Percentiles rank a stretch among this genome's conserved stretches.
phyloP scores from a whole-genome alignment of 2,888 invertebrate genomes.

The Invenusta paracnida region DNA sequence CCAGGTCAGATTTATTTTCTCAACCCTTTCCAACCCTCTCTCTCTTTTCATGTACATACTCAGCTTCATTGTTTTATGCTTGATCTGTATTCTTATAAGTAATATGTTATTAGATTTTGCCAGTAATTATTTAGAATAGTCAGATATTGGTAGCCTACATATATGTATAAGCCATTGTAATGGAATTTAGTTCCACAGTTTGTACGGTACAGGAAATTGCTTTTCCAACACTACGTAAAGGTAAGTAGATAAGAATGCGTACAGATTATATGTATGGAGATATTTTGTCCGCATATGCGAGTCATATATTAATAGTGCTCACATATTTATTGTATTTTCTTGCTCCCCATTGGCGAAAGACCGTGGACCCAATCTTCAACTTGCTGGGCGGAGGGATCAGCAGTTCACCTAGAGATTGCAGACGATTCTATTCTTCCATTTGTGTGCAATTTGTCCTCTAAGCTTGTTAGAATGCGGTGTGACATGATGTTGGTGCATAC shows the following conservation, averaged over 20 bases:
- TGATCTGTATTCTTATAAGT: too few relatives aligned
- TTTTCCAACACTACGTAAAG: background rate
- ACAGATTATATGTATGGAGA: background rate
- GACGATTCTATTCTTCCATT: slow-evolving; percentile 22
- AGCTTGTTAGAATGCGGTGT: slow-evolving; percentile 5
- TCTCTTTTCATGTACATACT: too few relatives aligned
- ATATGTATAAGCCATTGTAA: too few relatives aligned
- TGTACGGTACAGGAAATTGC: background rate
- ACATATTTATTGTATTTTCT: slow-evolving; percentile 5
- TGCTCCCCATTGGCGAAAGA: slow-evolving; percentile 6
- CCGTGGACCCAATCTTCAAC: slow-evolving; percentile 23
- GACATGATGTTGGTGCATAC: slow-evolving; percentile 4
- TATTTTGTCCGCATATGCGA: background rate
- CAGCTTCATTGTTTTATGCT: too few relatives aligned
- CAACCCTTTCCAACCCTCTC: too few relatives aligned
- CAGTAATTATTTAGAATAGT: too few relatives aligned
- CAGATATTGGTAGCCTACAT: too few relatives aligned
- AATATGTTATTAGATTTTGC: too few relatives aligned
- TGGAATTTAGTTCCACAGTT: too few relatives aligned
- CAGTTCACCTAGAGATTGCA: background rate
- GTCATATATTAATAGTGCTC: background rate
- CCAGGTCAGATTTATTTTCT: too few relatives aligned
- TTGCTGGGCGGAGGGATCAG: slow-evolving; percentile 23
- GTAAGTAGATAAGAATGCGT: background rate
- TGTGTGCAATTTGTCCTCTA: background rate